phyloP scores from a whole-genome alignment of 2,797 vertebrate species.

The Anguilla pacifica region DNA sequence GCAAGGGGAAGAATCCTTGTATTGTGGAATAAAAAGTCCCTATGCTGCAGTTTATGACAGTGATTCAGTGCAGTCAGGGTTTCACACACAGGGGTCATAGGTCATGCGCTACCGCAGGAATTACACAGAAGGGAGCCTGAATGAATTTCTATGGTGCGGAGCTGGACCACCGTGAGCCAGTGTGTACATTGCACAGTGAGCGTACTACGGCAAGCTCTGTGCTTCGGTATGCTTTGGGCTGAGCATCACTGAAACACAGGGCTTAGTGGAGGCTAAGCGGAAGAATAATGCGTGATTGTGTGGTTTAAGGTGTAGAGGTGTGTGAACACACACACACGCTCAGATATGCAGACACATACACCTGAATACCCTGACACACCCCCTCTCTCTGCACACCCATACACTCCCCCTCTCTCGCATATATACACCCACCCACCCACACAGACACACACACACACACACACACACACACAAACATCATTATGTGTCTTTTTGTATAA shows the following conservation, averaged over 20 bases:
- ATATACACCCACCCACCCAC: neutral
- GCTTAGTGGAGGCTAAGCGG: no score
- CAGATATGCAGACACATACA: no score
- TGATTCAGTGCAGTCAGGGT: neutral
- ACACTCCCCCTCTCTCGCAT: slow-evolving; percentile 17
- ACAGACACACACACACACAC: slow-evolving; percentile 14
- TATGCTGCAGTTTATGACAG: neutral
- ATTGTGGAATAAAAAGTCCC: neutral
- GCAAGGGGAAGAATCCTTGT: neutral
- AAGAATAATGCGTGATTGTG: no score
- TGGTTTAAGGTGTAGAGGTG: no score
- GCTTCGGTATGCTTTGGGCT: no score
- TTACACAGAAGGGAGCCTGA: neutral
- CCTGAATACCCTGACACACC: no score
- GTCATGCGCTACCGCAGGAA: neutral
- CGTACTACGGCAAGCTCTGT: no score
- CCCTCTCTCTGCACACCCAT: slow-evolving; percentile 6
- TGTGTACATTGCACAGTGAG: no score
- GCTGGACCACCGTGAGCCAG: no score
- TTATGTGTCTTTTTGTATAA: no score
- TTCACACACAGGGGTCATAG: neutral
- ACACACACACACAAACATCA: neutral
- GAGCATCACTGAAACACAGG: no score
- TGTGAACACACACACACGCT: no score
- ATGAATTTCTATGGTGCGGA: neutral